Evolutionary conservation across 1,140 invertebrate genomes (phyloP).

Genomic region (Drosophila nannoptera): DNA sequence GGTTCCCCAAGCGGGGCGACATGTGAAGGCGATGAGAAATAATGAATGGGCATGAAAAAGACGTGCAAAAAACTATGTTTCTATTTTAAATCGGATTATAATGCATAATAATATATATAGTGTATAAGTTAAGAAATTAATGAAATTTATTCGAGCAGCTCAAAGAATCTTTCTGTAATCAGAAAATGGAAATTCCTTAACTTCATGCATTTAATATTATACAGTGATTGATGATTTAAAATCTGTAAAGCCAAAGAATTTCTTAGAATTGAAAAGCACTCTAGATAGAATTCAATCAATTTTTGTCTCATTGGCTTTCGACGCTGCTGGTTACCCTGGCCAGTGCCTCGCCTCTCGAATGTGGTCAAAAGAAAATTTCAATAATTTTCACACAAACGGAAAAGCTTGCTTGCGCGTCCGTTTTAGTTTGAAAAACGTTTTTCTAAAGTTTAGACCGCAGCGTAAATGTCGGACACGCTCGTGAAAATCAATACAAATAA

Average conservation of each 20-base stretch:
- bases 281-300: background rate
- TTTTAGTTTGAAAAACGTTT: constrained; percentile 77
- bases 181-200: no score
- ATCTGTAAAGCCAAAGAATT: background rate
- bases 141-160: background rate
- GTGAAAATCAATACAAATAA: constrained; percentile 55
- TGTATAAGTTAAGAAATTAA: constrained; percentile 62
- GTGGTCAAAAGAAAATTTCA: constrained; percentile 69
- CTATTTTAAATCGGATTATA: constrained; percentile 77
- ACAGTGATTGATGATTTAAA: no score
- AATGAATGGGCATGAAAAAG: constrained; percentile 42
- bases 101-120: constrained; percentile 62
- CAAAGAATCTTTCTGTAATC: constrained; percentile 9
- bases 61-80: constrained; percentile 47
- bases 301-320: background rate
- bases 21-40: constrained; percentile 48
- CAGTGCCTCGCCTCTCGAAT: constrained; percentile 20
- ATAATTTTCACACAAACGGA: constrained; percentile 67
- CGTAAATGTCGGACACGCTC: constrained; percentile 30
- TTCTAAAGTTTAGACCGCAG: constrained; percentile 61
- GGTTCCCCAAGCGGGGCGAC: constrained; percentile 21
- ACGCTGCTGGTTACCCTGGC: constrained; percentile 63
- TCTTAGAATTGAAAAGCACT: constrained; percentile 5
- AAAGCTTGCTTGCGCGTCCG: constrained; percentile 61
- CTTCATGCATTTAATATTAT: no score